phyloP scores from a whole-genome alignment of 2,888 invertebrate species.

The Erynnis tages region DNA sequence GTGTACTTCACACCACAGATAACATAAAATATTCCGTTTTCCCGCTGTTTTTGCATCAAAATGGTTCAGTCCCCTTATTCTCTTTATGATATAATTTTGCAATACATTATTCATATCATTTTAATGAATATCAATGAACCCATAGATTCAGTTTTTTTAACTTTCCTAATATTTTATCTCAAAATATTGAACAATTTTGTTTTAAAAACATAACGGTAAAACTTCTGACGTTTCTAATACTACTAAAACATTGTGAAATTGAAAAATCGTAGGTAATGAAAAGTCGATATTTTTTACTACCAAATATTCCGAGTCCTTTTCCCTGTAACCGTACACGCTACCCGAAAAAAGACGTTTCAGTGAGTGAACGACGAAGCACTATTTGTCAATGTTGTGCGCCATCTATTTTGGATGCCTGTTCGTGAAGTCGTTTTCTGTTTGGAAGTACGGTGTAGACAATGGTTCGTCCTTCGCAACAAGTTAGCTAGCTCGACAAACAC shows the following conservation, averaged over 20 bases:
- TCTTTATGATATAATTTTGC: slow-evolving; percentile 33
- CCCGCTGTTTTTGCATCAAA: slow-evolving; percentile 48
- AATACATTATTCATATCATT: slow-evolving; percentile 24
- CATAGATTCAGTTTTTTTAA: background rate
- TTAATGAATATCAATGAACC: slow-evolving; percentile 20
- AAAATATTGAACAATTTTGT: too few species aligned
- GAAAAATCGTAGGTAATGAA: too few species aligned
- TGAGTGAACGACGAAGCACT: slow-evolving; percentile 39
- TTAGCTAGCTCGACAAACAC: slow-evolving; percentile 48
- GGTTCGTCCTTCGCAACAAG: slow-evolving; percentile 60
- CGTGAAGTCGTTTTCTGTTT: slow-evolving; percentile 41
- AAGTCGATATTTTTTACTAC: background rate
- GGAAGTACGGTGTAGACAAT: slow-evolving; percentile 46
- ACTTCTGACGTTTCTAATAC: too few species aligned
- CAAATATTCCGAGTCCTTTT: slow-evolving; percentile 9
- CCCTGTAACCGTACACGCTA: slow-evolving; percentile 20
- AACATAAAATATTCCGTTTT: slow-evolving; percentile 52
- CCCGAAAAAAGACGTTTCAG: slow-evolving; percentile 34
- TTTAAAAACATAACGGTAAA: too few species aligned
- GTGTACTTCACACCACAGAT: slow-evolving; percentile 39
- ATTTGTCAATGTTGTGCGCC: slow-evolving; percentile 55
- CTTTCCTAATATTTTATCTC: too few species aligned
- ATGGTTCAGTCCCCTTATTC: slow-evolving; percentile 54
- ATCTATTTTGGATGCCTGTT: slow-evolving; percentile 40
- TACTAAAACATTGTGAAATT: too few species aligned